These are phyloP conservation scores for Campoletis raptor DNA, from an alignment of 2,888 invertebrate species.

Conservation along the genomic window DNA sequence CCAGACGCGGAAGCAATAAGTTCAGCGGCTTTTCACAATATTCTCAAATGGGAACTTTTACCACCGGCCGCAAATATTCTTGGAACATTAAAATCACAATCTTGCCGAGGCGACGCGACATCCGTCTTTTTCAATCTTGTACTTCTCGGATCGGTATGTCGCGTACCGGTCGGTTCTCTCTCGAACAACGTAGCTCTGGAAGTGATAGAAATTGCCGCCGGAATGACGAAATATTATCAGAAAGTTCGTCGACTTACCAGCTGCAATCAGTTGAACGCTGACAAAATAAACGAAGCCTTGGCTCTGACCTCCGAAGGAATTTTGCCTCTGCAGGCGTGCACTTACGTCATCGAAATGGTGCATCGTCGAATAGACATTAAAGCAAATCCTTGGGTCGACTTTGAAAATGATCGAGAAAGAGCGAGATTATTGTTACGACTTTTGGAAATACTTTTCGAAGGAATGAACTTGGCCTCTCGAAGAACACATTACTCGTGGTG, in stretches of 20 bases:
- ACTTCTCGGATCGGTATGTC: conserved; percentile 81
- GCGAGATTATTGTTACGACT: conserved; percentile 78
- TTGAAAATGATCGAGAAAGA: conserved; percentile 77
- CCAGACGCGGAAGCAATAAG: conserved; percentile 76
- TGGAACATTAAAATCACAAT: conserved; percentile 77
- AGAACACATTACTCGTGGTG: conserved; percentile 80
- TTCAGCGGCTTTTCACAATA: conserved; percentile 80
- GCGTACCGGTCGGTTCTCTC: conserved; percentile 80
- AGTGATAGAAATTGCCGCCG: conserved; percentile 79
- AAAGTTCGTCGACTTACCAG: conserved; percentile 74
- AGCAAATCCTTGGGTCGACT: conserved; percentile 76
- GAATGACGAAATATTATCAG: conserved; percentile 79
- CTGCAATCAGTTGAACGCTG: conserved; percentile 80
- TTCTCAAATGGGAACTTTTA: conserved; percentile 78
- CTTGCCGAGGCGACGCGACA: conserved; percentile 77
- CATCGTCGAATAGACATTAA: conserved; percentile 81
- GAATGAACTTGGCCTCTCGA: conserved; percentile 73
- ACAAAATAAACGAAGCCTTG: conserved; percentile 79
- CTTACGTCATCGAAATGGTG: conserved; percentile 83
- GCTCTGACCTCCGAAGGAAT: conserved; percentile 76
- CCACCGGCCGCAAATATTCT: conserved; percentile 79
- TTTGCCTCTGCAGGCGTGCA: conserved; percentile 81
- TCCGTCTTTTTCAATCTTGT: conserved; percentile 82
- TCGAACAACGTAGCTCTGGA: conserved; percentile 76
- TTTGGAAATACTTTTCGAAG: conserved; percentile 80